Evolutionary conservation across 2,113 vertebrate genomes (phyloP), one percentile per base, ranked within the genome.

Genomic region (Xiphophorus couchianus): DNA sequence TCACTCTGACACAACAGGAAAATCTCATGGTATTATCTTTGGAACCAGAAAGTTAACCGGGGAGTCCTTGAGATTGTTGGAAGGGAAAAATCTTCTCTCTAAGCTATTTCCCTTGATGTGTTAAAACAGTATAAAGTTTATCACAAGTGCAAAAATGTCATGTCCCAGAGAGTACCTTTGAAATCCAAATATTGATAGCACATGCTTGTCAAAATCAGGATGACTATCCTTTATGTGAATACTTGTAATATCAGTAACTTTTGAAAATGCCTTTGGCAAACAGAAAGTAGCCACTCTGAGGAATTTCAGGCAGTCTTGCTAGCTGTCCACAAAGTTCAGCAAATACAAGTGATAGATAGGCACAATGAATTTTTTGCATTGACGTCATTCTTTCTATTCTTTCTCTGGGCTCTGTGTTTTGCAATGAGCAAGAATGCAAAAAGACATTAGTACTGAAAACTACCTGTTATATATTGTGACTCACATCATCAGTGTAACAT

Each of bases 181-280:
- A 66, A 39, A 69, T 51, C 44, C n/a, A 19, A 51, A 19, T 19
- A 62, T 73, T 77, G 44, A 70, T 54, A 80, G 80, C 14, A 74
- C 31, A 62, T 33, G 69, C 63, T 54, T 67, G 35, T 74, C 51
- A 73, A 25, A 64, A 62, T 48, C 30, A 80, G 42, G 48, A 19
- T 71, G 65, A 65, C 2, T 11, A 79, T 72, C 42, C 28, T 2
- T 61, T 71, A 31, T 39, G 33, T 19, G 8, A 70, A 62, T 33
- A 9, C 27, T 62, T 77, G 30, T 31, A 28, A 28, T 28, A 82
- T 76, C 64, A 73, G 65, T 30, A 73, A 27, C 60, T 77, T 82
- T 33, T 83, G 60, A 74, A 76, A 27, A 73, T n/a, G 78, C 78
- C 84, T 30, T 3, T 66, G 80, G 77, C 78, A 67, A 81, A 76